Evolutionary conservation across 2,888 invertebrate species (phyloP).

Genomic region (Patella caerulea): DNA sequence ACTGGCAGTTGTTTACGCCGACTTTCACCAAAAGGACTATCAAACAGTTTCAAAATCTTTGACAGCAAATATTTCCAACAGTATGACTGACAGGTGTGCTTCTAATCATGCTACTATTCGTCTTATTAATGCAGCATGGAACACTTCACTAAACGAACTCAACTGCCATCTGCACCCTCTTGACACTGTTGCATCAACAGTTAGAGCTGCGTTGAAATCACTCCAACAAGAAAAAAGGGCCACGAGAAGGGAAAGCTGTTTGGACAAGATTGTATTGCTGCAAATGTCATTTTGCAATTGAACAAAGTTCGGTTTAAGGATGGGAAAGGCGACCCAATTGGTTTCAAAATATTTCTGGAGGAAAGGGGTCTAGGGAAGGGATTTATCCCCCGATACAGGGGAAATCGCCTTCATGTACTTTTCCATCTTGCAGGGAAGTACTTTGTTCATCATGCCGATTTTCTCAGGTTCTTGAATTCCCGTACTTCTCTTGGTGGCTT

Average conservation of each 20-base stretch:
- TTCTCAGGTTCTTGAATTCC: slow-evolving; percentile 22
- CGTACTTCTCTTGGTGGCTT: slow-evolving; percentile 31
- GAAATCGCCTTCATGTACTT: slow-evolving; percentile 34
- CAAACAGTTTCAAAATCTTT: no score
- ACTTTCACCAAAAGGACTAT: no score
- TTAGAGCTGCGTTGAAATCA: slow-evolving; percentile 15
- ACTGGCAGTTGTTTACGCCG: no score
- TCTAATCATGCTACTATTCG: slow-evolving; percentile 31
- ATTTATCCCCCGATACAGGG: slow-evolving; percentile 35
- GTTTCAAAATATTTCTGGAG: slow-evolving; percentile 31
- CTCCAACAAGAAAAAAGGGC: neutral
- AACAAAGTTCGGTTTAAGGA: slow-evolving; percentile 39
- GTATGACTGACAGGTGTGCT: slow-evolving; percentile 26
- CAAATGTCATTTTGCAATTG: slow-evolving; percentile 33
- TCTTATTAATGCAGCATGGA: slow-evolving; percentile 19
- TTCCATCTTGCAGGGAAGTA: slow-evolving; percentile 33
- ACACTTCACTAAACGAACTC: slow-evolving; percentile 31
- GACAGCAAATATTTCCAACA: no score
- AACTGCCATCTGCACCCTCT: slow-evolving; percentile 35
- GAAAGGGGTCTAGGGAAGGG: slow-evolving; percentile 24
- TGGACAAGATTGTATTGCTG: slow-evolving; percentile 36
- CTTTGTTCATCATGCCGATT: slow-evolving; percentile 15
- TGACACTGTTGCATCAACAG: slow-evolving; percentile 27
- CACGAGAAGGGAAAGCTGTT: slow-evolving; percentile 29
- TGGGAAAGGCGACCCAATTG: slow-evolving; percentile 39